phyloP scores from a whole-genome alignment of 2,888 invertebrate species.

The Tetragnatha montana region DNA sequence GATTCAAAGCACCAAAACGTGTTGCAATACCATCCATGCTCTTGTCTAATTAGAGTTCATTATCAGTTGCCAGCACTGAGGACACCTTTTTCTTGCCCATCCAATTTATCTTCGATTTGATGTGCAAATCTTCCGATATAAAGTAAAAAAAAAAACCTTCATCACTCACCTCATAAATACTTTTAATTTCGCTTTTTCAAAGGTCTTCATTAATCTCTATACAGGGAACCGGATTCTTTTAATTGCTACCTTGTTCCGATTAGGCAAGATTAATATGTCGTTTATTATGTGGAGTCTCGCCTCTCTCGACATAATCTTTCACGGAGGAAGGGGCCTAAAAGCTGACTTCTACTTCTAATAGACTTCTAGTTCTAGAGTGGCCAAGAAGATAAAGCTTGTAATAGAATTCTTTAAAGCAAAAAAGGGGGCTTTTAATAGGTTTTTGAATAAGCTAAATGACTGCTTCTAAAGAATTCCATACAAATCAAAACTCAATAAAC shows the following conservation, averaged over 20 bases:
- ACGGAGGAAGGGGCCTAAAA: not conserved
- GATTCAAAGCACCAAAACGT: not conserved
- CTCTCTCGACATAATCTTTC: constrained; percentile 38
- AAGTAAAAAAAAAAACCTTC: not conserved
- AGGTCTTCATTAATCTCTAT: constrained; percentile 48
- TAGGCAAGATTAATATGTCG: constrained; percentile 61
- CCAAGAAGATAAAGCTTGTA: too few species aligned
- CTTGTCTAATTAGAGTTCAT: constrained; percentile 11
- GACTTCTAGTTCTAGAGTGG: too few species aligned
- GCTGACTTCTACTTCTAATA: too few species aligned
- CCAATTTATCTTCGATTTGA: constrained; percentile 26
- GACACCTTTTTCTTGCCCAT: constrained; percentile 6
- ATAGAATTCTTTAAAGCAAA: too few species aligned
- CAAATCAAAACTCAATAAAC: too few species aligned
- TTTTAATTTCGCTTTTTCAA: constrained; percentile 49
- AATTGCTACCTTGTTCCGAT: constrained; percentile 58
- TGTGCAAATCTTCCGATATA: not conserved
- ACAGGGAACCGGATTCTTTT: constrained; percentile 47
- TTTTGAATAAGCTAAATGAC: too few species aligned
- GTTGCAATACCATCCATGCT: not conserved
- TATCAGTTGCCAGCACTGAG: not conserved
- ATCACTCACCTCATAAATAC: constrained; percentile 40
- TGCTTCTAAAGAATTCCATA: too few species aligned
- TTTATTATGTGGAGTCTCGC: constrained; percentile 50
- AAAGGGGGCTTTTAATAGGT: too few species aligned